Base-by-base conservation (phyloP, 2,797 vertebrate genomes). In the Hippopotamyrus pictus region DNA sequence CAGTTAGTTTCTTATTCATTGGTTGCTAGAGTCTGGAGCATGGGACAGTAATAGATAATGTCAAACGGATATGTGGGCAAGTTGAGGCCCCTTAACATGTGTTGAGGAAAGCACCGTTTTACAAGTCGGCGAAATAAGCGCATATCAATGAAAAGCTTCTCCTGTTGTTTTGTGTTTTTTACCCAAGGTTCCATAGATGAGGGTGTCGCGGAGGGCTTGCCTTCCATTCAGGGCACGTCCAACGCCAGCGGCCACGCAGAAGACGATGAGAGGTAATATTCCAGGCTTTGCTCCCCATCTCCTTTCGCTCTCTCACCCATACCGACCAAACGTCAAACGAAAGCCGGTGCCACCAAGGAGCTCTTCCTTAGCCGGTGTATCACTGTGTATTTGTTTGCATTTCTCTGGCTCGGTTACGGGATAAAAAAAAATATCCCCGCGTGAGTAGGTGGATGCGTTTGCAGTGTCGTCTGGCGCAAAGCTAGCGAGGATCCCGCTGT, bases 171-270 rank as follows among this genome's bases (percentile, higher is more conserved):
- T 82, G n/a, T n/a, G 91, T 88, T 89, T 65, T 92, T 91, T 89
- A 79, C 29, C 88, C 90, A 92, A 98, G 97, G 97, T 90, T 99
- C 97, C 12, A 97, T 98, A 93, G 97, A 99, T 91, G 97, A 99
- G 94, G 97, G 97, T 11, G 97, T 97, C 65, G 97, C 97, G 0
- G 98, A 99, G 91, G 97, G 97, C 76, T 85, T 99, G 69, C 98
- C 97, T 44, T 97, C 97, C 19, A 97, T 98, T 91, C 97, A 98
- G 0, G 96, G 96, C 86, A 95, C 96, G 88, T 96, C 97, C 14
- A 96, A 96, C 92, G 92, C 97, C 51, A 97, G 96, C 92, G 95
- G 96, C 92, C 97, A 98, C 0, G 95, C 95, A 0, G 97, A 99
- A 89, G 97, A 98, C 9, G 98, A 99, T 17, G 97, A 99, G 91